Conservation (phyloP, 2,797 vertebrate genomes). For the Pangasius larnaudii region DNA sequence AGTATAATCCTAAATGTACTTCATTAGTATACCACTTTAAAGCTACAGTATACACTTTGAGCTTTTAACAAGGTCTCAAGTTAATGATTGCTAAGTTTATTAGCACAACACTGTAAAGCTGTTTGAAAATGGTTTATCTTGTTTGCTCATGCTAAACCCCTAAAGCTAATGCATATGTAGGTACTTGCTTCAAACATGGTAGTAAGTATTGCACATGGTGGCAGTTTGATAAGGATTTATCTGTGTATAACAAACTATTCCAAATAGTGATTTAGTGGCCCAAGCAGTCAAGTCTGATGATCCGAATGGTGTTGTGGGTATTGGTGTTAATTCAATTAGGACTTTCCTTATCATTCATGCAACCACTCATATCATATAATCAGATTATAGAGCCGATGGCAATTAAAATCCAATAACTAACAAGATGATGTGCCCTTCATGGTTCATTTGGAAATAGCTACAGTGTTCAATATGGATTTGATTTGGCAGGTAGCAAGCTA, state of each 20-base stretch:
- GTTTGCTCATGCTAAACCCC: neutral
- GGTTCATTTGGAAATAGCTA: slow-evolving; percentile 51
- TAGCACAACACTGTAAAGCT: neutral
- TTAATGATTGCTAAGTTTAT: neutral
- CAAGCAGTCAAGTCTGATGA: neutral
- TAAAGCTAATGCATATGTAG: neutral
- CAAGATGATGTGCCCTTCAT: slow-evolving; percentile 60
- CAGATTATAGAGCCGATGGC: slow-evolving; percentile 59
- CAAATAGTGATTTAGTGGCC: neutral
- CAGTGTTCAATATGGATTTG: slow-evolving; percentile 41
- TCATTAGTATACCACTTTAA: neutral
- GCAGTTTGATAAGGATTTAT: neutral
- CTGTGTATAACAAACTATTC: neutral
- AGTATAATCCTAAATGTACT: neutral
- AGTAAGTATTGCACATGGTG: slow-evolving; percentile 7
- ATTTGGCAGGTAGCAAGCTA: slow-evolving; percentile 36
- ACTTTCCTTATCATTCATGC: slow-evolving; percentile 56
- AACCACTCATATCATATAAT: slow-evolving; percentile 58
- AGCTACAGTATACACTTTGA: neutral
- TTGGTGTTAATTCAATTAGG: slow-evolving; percentile 63
- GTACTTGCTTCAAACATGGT: neutral
- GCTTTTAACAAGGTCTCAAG: neutral
- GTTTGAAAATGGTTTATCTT: neutral
- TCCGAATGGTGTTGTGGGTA: slow-evolving; percentile 43
- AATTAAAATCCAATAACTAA: slow-evolving; percentile 63